Evolutionary conservation across 1,140 invertebrate species (phyloP), one percentile per base, ranked within the genome.

Genomic region (Spodoptera litura): DNA sequence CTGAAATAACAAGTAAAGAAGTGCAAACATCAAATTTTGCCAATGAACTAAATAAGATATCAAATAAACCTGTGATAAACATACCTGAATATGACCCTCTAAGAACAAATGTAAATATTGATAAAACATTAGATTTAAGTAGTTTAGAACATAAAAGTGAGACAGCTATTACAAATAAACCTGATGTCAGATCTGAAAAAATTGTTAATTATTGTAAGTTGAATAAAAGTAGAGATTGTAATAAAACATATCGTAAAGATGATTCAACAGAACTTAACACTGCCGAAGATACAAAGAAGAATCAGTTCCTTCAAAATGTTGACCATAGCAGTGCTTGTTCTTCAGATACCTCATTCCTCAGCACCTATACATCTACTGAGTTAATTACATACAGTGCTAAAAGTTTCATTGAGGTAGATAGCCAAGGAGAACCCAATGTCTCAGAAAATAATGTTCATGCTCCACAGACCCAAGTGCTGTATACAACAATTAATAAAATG

Each of bases 151-250:
- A 86, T 85, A 85, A 87, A 86, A 86, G 82, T 87, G 85, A 89
- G 73, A 82, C 77, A 66, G 59, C 78, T 81, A 61, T 84, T 81
- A 81, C 82, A 71, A 82, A 25, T 74, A 87, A 87, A 88, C 77
- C 83, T 87, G 87, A 92, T 84, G 75, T 61, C 80, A 94, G 91
- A 93, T 94, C 92, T 94, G 92, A 93, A 64, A 93, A 89, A 90
- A 86, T 94, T 83, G 92, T 93, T 86, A 94, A 94, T 86, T 94
- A 92, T 86, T 94, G 93, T 91, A 94, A 93, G 85, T 87, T 94
- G 85, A 94, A 94, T 86, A 94, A 94, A 87, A 92, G 88, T 84
- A 87, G 93, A 83, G 93, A 94, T 82, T 88, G 74, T 78, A 90
- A 90, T 87, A 88, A 89, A 56, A 62, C 76, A 78, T 80, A 81